Evolutionary conservation across 2,113 vertebrate genomes (phyloP).

Genomic region (Lucifuga dentata): DNA sequence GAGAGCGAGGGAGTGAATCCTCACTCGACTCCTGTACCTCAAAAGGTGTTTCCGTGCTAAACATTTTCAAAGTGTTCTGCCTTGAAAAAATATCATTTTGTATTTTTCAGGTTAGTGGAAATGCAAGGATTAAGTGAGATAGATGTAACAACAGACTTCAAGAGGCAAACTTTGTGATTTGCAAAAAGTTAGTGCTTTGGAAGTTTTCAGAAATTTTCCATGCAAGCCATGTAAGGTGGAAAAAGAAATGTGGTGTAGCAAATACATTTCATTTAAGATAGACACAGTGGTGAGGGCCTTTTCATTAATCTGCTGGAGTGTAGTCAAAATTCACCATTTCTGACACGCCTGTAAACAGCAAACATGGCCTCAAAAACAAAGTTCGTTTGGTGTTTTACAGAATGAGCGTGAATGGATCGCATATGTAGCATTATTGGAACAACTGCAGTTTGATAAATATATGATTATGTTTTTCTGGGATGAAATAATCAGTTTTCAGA

Average conservation of each 20-base stretch:
- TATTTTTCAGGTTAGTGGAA: constrained; percentile 64
- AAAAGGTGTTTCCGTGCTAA: constrained; percentile 74
- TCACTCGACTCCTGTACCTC: constrained; percentile 69
- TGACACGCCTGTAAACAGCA: too few relatives aligned
- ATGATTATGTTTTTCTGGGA: too few relatives aligned
- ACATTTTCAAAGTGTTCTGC: constrained; percentile 73
- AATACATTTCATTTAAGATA: not conserved
- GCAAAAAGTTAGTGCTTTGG: constrained; percentile 59
- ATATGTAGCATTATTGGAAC: too few relatives aligned
- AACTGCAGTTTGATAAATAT: too few relatives aligned
- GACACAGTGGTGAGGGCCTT: too few relatives aligned
- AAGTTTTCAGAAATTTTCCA: constrained; percentile 44
- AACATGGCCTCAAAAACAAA: too few relatives aligned
- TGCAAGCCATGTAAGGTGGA: constrained; percentile 24
- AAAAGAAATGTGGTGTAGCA: constrained; percentile 28
- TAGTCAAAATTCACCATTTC: not conserved
- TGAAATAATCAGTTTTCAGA: too few relatives aligned
- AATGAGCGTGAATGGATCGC: too few relatives aligned
- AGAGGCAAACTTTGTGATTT: constrained; percentile 67
- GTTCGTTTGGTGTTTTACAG: too few relatives aligned
- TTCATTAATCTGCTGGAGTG: not conserved
- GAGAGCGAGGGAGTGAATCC: constrained; percentile 54
- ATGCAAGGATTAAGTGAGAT: constrained; percentile 62
- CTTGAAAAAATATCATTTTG: constrained; percentile 73
- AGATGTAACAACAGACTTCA: constrained; percentile 67